phyloP scores from a whole-genome alignment of 2,797 vertebrate genomes.

The Gallinago stenura region DNA sequence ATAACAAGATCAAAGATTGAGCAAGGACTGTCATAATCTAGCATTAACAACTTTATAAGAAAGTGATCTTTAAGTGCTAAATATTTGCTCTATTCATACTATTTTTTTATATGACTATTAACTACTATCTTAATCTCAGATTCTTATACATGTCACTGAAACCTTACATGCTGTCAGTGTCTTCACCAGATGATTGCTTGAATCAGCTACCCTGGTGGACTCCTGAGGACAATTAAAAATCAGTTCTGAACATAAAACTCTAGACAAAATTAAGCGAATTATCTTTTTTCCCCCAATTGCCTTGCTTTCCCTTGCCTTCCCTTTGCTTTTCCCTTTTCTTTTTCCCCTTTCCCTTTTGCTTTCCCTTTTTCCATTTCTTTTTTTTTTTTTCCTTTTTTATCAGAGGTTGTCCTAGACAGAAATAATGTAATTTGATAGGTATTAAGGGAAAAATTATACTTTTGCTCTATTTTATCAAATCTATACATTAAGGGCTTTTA shows the following conservation, averaged over 20 bases:
- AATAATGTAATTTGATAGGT: background rate
- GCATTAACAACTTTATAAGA: background rate
- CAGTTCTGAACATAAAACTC: background rate
- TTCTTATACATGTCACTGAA: background rate
- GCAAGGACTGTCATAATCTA: background rate
- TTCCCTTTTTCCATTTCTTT: too few relatives aligned
- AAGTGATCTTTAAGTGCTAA: background rate
- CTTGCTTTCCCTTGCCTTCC: too few relatives aligned
- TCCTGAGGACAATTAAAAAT: background rate
- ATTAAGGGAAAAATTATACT: background rate
- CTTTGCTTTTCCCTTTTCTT: too few relatives aligned
- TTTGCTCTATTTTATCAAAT: background rate
- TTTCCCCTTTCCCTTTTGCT: too few relatives aligned
- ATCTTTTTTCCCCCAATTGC: background rate
- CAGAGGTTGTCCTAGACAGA: background rate
- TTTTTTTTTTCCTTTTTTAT: background rate
- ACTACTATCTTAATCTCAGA: background rate
- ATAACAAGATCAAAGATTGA: background rate
- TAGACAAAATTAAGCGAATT: background rate
- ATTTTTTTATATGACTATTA: background rate
- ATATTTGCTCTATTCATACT: background rate
- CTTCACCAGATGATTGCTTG: background rate
- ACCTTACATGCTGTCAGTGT: background rate
- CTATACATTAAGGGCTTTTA: background rate
- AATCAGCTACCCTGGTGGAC: background rate